Base-by-base conservation (phyloP, 2,888 invertebrate species). In the Dione vanillae region DNA sequence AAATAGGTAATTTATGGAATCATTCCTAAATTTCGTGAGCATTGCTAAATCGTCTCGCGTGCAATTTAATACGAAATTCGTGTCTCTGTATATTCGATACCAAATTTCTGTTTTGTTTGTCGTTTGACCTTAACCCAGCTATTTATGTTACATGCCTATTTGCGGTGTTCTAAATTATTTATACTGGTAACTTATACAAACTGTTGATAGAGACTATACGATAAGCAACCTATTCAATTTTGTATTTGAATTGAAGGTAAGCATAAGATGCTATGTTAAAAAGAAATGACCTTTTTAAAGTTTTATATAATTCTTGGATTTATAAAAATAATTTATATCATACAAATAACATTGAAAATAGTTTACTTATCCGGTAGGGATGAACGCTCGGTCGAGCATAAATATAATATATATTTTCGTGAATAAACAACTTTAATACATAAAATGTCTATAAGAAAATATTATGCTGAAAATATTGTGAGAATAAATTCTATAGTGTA, bases 61-160 rank as follows among this genome's bases (percentile, higher is more conserved):
- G 71, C 64, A 9, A 52, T 58, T 52, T n/a, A 45, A 52, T 67
- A 54, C 70, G 65, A 65, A 70, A 67, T 62, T 67, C 56, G 54
- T 62, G 70, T 52, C 61, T 67, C 37, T 54, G 69, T 66, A 70
- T 54, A 67, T 27, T 47, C 62, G 52, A 74, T 67, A 61, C 66
- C 20, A 69, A 58, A 43, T 66, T 45, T 37, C 37, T 54, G 56
- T 69, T 68, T 73, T 61, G 70, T 45, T 69, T 61, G 74, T 71
- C 72, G 45, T 71, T 73, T 71, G 72, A 70, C 72, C 67, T 72
- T 74, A 51, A 69, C 69, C 69, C 64, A 62, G 69, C 56, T 67
- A 61, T 73, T 74, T 72, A 37, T 66, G 54, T 61, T 65, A 61
- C 41, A 52, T 56, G 66, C 37, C 45, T 49, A 70, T 70, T 69